Percentiles rank a stretch among this genome's conserved stretches.
Conservation (phyloP, 1,140 invertebrate genomes). For the Pararge aegeria region DNA sequence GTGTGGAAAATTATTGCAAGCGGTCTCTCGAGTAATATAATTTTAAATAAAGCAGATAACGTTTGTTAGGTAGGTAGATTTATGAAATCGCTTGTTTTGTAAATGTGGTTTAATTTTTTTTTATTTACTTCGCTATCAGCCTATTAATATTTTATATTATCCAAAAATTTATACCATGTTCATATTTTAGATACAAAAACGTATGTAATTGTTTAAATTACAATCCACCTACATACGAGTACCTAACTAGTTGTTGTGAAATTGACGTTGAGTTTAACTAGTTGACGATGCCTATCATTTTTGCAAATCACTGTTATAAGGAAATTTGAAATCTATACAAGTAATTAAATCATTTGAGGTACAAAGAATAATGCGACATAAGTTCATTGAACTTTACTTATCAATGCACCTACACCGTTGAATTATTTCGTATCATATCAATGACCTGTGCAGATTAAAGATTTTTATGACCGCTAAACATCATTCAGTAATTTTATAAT, state of each 20-base stretch:
- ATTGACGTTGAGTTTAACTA: too few relatives aligned
- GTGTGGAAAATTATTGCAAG: conserved; percentile 26
- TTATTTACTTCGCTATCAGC: background rate
- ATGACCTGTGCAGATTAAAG: conserved; percentile 3
- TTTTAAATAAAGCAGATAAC: conserved; percentile 13
- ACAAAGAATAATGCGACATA: too few relatives aligned
- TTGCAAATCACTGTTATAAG: too few relatives aligned
- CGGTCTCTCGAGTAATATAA: conserved; percentile 10
- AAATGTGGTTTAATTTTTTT: conserved; percentile 6
- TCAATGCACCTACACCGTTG: conserved; percentile 9
- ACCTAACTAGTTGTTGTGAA: too few relatives aligned
- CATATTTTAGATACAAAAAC: background rate
- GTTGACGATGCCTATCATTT: too few relatives aligned
- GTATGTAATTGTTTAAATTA: too few relatives aligned
- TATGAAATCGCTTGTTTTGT: background rate
- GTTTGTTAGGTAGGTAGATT: background rate
- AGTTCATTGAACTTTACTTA: conserved; percentile 18
- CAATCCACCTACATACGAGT: too few relatives aligned
- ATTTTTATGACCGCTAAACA: conserved; percentile 6
- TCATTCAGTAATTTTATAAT: conserved; percentile 5
- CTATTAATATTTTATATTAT: background rate
- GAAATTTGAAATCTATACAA: too few relatives aligned
- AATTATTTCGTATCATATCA: conserved; percentile 6
- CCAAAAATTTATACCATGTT: background rate
- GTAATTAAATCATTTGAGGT: too few relatives aligned